phyloP scores from a whole-genome alignment of 2,797 vertebrate species.

The Enteromius paludinosus region DNA sequence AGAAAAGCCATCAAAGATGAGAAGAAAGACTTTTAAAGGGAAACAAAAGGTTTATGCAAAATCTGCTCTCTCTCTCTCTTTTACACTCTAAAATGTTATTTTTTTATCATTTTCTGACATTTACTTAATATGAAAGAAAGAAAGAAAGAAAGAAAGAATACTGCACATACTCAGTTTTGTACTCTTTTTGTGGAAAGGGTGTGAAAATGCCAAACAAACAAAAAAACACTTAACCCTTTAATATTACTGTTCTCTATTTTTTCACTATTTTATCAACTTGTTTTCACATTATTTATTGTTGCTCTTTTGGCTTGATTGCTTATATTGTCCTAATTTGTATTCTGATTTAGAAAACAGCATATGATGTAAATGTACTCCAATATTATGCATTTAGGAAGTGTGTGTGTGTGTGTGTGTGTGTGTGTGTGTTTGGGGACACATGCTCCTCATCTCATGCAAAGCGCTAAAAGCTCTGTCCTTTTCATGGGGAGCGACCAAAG shows the following conservation, averaged over 20 bases:
- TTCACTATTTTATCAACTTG: too few species aligned
- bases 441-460: slow-evolving; percentile 43
- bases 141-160: too few species aligned
- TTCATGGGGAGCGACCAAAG: slow-evolving; percentile 46
- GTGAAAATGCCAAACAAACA: too few species aligned
- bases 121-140: too few species aligned
- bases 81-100: not conserved
- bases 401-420: not conserved
- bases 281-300: too few species aligned
- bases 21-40: not conserved
- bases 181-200: too few species aligned
- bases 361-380: not conserved
- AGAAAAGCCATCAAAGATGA: not conserved
- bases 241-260: too few species aligned
- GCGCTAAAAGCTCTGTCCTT: slow-evolving; percentile 48
- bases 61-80: not conserved
- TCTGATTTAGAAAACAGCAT: too few species aligned
- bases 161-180: too few species aligned
- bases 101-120: too few species aligned
- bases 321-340: not conserved
- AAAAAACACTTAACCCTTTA: too few species aligned
- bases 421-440: not conserved
- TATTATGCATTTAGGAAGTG: not conserved
- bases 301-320: too few species aligned
- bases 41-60: not conserved